Conservation (phyloP, 2,113 vertebrate genomes). For the Nyctereutes procyonoides region DNA sequence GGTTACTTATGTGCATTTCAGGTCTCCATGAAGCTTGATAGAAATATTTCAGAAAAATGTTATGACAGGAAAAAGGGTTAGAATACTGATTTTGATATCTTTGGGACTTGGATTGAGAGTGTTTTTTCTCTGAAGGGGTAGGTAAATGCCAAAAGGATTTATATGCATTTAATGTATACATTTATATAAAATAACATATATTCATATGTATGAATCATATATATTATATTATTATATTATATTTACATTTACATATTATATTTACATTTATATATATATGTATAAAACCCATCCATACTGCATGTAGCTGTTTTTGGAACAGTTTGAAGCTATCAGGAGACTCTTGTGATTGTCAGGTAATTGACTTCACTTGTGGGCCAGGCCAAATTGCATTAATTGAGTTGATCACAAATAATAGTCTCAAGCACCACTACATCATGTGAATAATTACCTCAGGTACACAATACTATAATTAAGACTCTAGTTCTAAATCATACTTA, state of each 20-base stretch:
- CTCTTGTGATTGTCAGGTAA: conserved; percentile 51
- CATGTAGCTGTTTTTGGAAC: conserved; percentile 4
- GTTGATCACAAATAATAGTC: conserved; percentile 67
- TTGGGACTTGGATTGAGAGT: background rate
- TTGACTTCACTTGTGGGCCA: conserved; percentile 26
- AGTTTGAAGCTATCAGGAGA: background rate
- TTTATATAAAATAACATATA: background rate
- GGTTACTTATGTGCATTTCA: background rate
- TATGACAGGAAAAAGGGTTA: background rate
- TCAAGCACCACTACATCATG: conserved; percentile 36
- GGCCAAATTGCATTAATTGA: conserved; percentile 60
- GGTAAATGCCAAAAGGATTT: background rate
- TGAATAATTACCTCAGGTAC: conserved; percentile 56
- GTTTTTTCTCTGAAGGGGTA: background rate
- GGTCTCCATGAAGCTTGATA: background rate
- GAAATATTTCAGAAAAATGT: background rate
- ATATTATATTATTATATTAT: background rate
- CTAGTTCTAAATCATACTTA: conserved; percentile 41
- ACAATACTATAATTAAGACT: conserved; percentile 41
- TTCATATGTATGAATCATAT: background rate
- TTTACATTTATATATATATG: background rate
- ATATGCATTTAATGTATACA: background rate
- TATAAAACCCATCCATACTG: background rate
- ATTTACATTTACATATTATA: background rate
- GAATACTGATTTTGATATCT: background rate